These are phyloP conservation scores for Pristionchus mayeri DNA, from an alignment of 2,888 invertebrate species.

Conservation along the genomic window DNA sequence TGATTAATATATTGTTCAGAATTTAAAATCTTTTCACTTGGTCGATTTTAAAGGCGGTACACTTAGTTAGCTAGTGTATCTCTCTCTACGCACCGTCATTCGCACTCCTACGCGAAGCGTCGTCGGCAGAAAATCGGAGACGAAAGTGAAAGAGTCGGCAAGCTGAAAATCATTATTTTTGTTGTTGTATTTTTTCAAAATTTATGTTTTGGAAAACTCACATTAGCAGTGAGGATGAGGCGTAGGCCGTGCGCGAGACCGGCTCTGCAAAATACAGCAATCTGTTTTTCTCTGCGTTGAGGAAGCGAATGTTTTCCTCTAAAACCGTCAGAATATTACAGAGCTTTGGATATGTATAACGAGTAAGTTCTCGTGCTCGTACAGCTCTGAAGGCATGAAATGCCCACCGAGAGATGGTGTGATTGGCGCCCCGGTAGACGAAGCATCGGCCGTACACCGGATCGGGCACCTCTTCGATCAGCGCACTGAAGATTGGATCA, in stretches of 20 bases:
- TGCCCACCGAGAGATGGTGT: constrained; percentile 37
- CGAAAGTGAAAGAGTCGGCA: not conserved
- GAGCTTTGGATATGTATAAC: too few relatives aligned
- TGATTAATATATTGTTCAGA: too few relatives aligned
- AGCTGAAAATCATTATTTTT: constrained; percentile 25
- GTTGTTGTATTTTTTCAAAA: too few relatives aligned
- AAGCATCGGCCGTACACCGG: constrained; percentile 49
- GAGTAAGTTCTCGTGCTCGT: too few relatives aligned
- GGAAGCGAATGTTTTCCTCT: too few relatives aligned
- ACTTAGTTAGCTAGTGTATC: too few relatives aligned
- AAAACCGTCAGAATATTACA: too few relatives aligned
- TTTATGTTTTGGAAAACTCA: not conserved
- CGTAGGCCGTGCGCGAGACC: constrained; percentile 37
- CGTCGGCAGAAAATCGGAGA: constrained; percentile 45
- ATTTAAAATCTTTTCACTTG: too few relatives aligned
- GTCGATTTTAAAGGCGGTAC: too few relatives aligned
- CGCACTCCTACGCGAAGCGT: constrained; percentile 14
- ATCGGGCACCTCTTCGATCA: not conserved
- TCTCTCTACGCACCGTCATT: too few relatives aligned
- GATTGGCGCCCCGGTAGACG: constrained; percentile 25
- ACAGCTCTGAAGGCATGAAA: too few relatives aligned
- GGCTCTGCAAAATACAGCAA: not conserved
- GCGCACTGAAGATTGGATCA: not conserved
- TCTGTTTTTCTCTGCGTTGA: too few relatives aligned
- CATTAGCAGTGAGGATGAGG: constrained; percentile 47